These are phyloP conservation scores for Drosophila eohydei DNA, from an alignment of 2,888 invertebrate species.

Conservation along the genomic window DNA sequence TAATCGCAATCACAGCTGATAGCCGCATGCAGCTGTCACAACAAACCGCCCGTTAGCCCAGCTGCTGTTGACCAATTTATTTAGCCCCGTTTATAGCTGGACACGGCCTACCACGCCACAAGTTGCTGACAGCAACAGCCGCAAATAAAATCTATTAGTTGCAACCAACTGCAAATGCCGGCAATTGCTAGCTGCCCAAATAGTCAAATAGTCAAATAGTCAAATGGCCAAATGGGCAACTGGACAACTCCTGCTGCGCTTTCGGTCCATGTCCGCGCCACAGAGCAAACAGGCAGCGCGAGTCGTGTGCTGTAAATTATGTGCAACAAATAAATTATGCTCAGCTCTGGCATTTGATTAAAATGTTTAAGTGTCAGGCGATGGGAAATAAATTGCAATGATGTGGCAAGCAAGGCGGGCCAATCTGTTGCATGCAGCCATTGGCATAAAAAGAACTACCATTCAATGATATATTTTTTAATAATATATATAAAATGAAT, in stretches of 20 bases:
- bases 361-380: constrained; percentile 57
- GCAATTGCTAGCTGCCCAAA: constrained; percentile 31
- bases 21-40: constrained; percentile 64
- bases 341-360: constrained; percentile 75
- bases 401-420: constrained; percentile 18
- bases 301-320: constrained; percentile 54
- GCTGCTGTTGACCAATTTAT: constrained; percentile 58
- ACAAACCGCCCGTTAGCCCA: constrained; percentile 59
- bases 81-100: constrained; percentile 51
- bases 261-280: constrained; percentile 44
- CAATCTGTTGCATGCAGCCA: constrained; percentile 46
- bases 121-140: constrained; percentile 72
- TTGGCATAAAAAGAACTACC: no score
- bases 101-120: constrained; percentile 10
- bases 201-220: constrained; percentile 21
- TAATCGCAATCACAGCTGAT: constrained; percentile 36
- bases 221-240: constrained; percentile 27
- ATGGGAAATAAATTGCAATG: constrained; percentile 61
- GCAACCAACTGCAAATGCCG: constrained; percentile 42
- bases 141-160: constrained; percentile 78
- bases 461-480: no score
- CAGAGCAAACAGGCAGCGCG: constrained; percentile 45
- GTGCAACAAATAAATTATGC: constrained; percentile 74
- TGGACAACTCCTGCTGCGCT: constrained; percentile 26
- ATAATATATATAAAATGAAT: neutral